phyloP scores from a whole-genome alignment of 2,888 invertebrate species.

The Drosophila lacicola region DNA sequence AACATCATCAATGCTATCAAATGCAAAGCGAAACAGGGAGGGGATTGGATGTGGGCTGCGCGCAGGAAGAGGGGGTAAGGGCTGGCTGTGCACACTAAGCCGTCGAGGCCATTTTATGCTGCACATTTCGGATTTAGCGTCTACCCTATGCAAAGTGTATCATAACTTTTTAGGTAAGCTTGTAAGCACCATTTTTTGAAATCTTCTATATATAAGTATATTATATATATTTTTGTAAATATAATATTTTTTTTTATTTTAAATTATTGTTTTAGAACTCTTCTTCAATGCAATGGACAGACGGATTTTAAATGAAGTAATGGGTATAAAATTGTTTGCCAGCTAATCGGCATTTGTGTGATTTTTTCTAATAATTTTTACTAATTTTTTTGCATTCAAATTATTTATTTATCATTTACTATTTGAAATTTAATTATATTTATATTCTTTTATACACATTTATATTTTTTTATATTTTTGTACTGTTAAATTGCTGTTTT shows the following conservation, averaged over 20 bases:
- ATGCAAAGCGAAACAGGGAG: slow-evolving; percentile 20
- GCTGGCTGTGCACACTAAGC: slow-evolving; percentile 25
- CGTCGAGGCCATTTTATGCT: slow-evolving; percentile 33
- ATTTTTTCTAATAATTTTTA: too few relatives aligned
- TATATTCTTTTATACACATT: too few relatives aligned
- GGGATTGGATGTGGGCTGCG: background rate
- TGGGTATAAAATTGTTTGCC: too few relatives aligned
- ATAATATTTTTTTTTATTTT: background rate
- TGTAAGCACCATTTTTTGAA: background rate
- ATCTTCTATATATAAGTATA: background rate
- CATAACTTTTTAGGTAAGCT: background rate
- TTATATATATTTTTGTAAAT: background rate
- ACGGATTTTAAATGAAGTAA: too few relatives aligned
- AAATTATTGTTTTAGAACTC: too few relatives aligned
- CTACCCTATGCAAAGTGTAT: slow-evolving; percentile 3
- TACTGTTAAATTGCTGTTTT: too few relatives aligned
- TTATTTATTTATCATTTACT: too few relatives aligned
- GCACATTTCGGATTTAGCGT: slow-evolving; percentile 29
- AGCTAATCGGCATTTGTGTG: too few relatives aligned
- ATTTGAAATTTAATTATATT: too few relatives aligned
- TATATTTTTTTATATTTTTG: too few relatives aligned
- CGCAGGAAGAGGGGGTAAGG: background rate
- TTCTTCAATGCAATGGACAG: too few relatives aligned
- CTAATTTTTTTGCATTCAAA: too few relatives aligned
- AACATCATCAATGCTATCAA: slow-evolving; percentile 73